Evolutionary conservation across 1,140 invertebrate genomes (phyloP).

Genomic region (Orius laevigatus): DNA sequence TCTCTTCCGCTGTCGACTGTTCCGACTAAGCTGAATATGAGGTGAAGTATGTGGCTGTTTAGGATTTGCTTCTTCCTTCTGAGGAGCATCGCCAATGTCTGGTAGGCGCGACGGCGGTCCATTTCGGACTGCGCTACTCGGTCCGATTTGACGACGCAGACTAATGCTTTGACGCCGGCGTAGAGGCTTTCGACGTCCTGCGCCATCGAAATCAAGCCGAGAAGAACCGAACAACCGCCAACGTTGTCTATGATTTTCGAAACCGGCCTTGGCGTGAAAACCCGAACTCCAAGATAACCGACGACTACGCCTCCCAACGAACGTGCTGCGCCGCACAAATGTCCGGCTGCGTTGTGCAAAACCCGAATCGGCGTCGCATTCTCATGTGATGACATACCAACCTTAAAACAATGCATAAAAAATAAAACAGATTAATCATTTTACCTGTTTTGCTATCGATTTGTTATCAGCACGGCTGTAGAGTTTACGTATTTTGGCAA

Average conservation of each 20-base stretch:
- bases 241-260: conserved; percentile 89
- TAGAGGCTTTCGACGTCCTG: conserved; percentile 94
- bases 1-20: conserved; percentile 74
- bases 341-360: conserved; percentile 89
- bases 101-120: conserved; percentile 67
- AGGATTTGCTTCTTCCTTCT: conserved; percentile 80
- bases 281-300: conserved; percentile 84
- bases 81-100: conserved; percentile 87
- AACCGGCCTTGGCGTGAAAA: conserved; percentile 88
- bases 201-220: conserved; percentile 85
- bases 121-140: conserved; percentile 69
- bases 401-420: conserved; percentile 34
- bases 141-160: conserved; percentile 91
- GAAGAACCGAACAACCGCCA: conserved; percentile 81
- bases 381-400: conserved; percentile 95
- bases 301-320: conserved; percentile 91
- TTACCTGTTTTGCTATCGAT: conserved; percentile 80
- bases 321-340: conserved; percentile 81
- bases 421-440: conserved; percentile 21
- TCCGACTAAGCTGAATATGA: conserved; percentile 87
- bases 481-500: conserved; percentile 91
- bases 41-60: conserved; percentile 91
- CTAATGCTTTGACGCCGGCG: conserved; percentile 91
- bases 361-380: conserved; percentile 93
- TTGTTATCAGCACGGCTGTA: conserved; percentile 94